These are phyloP conservation scores for Andrena bucephala DNA, from an alignment of 2,888 invertebrate species.

Conservation along the genomic window DNA sequence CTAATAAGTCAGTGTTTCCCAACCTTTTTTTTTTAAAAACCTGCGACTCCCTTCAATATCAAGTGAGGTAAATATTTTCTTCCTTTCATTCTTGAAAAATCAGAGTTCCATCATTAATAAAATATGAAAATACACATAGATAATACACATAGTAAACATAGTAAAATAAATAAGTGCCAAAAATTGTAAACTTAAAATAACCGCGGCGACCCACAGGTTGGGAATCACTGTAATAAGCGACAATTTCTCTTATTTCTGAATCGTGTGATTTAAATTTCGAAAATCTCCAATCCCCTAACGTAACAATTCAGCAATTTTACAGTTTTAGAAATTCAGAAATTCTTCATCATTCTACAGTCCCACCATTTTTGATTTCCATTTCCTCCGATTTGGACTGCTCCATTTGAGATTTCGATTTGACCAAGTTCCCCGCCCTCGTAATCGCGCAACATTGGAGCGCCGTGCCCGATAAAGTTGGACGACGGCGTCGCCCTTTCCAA, in stretches of 20 bases:
- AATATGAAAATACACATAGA: too few relatives aligned
- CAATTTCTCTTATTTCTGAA: not conserved
- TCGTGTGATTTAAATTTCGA: not conserved
- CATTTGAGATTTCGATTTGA: not conserved
- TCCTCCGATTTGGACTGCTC: not conserved
- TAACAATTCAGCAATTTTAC: too few relatives aligned
- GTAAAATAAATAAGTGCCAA: too few relatives aligned
- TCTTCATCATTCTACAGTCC: not conserved
- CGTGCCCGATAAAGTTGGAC: not conserved
- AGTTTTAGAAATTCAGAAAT: not conserved
- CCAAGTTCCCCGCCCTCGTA: not conserved
- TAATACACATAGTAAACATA: too few relatives aligned
- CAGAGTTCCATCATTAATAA: too few relatives aligned
- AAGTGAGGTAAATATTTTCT: too few relatives aligned
- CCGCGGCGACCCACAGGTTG: too few relatives aligned
- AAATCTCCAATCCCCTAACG: not conserved
- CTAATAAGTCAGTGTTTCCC: not conserved
- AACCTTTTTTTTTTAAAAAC: too few relatives aligned
- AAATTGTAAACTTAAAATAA: too few relatives aligned
- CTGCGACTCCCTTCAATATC: too few relatives aligned
- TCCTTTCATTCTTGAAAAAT: too few relatives aligned
- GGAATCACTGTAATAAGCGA: too few relatives aligned
- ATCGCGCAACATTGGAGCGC: not conserved
- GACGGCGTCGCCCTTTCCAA: not conserved
- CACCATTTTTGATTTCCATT: not conserved